Evolutionary conservation across 2,113 vertebrate species (phyloP).

Genomic region (Canis aureus): DNA sequence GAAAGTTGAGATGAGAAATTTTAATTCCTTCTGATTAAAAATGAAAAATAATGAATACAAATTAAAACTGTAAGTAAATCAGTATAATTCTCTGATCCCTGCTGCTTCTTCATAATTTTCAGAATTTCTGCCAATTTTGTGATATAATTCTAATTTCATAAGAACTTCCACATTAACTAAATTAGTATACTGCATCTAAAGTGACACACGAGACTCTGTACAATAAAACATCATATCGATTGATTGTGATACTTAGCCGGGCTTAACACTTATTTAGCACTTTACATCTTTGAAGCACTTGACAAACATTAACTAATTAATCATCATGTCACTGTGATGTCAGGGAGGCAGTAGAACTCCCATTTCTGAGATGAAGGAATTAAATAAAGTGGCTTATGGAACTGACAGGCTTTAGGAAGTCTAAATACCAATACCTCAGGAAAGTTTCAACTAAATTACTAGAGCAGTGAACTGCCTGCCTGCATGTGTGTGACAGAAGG

Average conservation of each 20-base stretch:
- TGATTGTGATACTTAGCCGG: conserved; percentile 72
- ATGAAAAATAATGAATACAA: conserved; percentile 45
- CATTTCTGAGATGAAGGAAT: conserved; percentile 81
- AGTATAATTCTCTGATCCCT: not conserved
- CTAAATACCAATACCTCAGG: conserved; percentile 30
- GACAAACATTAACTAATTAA: conserved; percentile 79
- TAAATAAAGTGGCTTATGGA: conserved; percentile 76
- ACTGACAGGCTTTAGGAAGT: conserved; percentile 63
- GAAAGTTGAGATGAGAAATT: not conserved
- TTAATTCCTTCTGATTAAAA: conserved; percentile 27
- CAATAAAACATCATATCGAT: conserved; percentile 74
- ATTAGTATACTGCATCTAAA: conserved; percentile 66
- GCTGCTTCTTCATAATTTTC: not conserved
- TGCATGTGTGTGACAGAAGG: not conserved
- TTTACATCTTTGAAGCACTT: conserved; percentile 79
- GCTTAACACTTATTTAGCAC: conserved; percentile 78
- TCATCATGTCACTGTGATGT: conserved; percentile 76
- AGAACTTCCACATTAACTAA: conserved; percentile 76
- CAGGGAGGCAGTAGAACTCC: conserved; percentile 69
- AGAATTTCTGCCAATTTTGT: conserved; percentile 57
- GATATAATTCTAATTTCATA: conserved; percentile 46
- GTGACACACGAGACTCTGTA: conserved; percentile 55
- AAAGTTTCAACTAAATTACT: conserved; percentile 42
- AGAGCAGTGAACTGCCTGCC: not conserved
- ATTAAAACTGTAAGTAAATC: conserved; percentile 48